These are phyloP conservation scores for Mesoligia furuncula DNA, from an alignment of 2,888 invertebrate genomes.

Conservation along the genomic window DNA sequence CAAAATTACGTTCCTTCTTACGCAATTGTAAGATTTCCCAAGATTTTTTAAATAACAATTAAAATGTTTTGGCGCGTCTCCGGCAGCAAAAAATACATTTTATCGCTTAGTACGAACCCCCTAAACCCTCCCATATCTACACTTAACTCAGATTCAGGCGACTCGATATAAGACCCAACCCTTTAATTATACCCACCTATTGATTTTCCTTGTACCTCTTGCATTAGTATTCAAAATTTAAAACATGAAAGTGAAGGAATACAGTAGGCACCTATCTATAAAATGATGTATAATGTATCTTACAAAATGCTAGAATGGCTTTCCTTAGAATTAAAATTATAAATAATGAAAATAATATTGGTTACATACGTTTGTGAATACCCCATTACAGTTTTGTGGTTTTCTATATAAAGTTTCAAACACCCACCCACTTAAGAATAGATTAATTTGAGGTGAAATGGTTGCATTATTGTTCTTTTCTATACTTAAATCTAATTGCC, in stretches of 20 bases:
- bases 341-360: background rate
- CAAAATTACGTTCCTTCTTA: too few species aligned
- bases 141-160: too few species aligned
- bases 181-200: constrained; percentile 7
- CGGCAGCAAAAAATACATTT: too few species aligned
- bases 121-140: too few species aligned
- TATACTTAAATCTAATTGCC: background rate
- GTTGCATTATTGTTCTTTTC: background rate
- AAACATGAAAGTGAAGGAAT: background rate
- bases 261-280: background rate
- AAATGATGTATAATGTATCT: background rate
- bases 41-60: too few species aligned
- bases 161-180: too few species aligned
- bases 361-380: constrained; percentile 9
- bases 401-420: background rate
- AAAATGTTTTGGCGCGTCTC: too few species aligned
- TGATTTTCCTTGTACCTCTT: constrained; percentile 22
- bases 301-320: background rate
- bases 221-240: background rate
- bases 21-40: too few species aligned
- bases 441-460: background rate
- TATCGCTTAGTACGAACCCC: too few species aligned
- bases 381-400: too few species aligned
- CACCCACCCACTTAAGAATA: background rate
- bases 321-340: background rate